Evolutionary conservation across 2,888 invertebrate genomes (phyloP).

Genomic region (Macrostomum cliftonense): DNA sequence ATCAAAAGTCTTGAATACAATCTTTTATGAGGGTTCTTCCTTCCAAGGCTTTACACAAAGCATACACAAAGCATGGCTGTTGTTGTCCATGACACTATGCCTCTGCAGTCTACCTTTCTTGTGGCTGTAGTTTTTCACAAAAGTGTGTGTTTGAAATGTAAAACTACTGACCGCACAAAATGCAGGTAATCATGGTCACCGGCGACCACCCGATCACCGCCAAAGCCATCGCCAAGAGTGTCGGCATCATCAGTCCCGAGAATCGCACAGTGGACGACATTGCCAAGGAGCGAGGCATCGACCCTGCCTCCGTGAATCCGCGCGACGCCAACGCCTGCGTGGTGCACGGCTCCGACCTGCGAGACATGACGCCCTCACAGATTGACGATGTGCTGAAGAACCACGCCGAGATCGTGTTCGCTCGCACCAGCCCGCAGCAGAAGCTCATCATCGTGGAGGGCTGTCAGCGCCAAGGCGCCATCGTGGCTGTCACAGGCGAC

Average conservation of each 20-base stretch:
- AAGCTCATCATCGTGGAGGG: conserved; percentile 63
- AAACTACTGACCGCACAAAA: no score
- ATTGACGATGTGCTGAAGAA: conserved; percentile 73
- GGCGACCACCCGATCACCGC: conserved; percentile 45
- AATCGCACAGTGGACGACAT: conserved; percentile 52
- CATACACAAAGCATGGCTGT: no score
- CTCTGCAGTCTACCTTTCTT: no score
- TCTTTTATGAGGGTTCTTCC: no score
- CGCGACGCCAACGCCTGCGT: conserved; percentile 39
- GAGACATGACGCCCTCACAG: conserved; percentile 63
- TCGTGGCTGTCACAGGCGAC: conserved; percentile 69
- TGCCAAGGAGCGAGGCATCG: conserved; percentile 47
- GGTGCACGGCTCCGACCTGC: conserved; percentile 46
- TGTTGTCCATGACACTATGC: no score
- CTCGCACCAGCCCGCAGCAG: conserved; percentile 73
- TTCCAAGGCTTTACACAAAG: no score
- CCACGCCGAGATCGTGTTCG: conserved; percentile 87
- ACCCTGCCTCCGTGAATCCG: conserved; percentile 18
- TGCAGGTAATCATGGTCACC: conserved; percentile 40
- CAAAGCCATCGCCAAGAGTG: conserved; percentile 44
- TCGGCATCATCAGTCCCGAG: conserved; percentile 43
- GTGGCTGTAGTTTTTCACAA: no score
- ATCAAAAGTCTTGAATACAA: no score
- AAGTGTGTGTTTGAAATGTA: no score
- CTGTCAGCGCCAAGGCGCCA: conserved; percentile 54